Conservation (phyloP, 2,113 vertebrate species). For the Rallus limicola region DNA sequence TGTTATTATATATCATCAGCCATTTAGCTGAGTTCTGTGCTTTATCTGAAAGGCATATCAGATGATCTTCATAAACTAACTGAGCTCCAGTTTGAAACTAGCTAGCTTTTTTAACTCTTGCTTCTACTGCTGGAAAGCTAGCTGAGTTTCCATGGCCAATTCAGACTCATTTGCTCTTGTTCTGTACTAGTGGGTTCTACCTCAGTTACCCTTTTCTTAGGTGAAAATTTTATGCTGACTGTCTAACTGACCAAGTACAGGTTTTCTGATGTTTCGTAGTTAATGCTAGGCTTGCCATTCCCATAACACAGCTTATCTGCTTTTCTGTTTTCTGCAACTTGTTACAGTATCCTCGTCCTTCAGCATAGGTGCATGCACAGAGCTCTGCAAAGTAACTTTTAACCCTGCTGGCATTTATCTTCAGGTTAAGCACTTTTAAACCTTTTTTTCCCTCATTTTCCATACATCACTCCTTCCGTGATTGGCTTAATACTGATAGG, state of each 20-base stretch:
- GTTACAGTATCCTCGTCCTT: background rate
- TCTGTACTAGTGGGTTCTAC: background rate
- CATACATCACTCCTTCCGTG: background rate
- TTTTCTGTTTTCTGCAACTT: background rate
- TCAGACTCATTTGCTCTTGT: background rate
- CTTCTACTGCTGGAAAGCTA: background rate
- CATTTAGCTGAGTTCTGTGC: background rate
- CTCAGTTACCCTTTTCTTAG: background rate
- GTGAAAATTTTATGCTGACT: background rate
- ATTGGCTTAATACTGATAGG: background rate
- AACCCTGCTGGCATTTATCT: background rate
- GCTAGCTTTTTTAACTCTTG: slow-evolving; percentile 21
- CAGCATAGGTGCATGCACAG: background rate
- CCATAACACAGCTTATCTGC: background rate
- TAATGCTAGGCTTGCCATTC: background rate
- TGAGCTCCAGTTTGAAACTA: background rate
- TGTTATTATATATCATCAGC: slow-evolving; percentile 15
- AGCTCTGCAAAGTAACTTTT: background rate
- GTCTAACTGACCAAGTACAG: background rate
- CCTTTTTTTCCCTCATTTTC: background rate
- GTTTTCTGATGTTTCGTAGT: background rate
- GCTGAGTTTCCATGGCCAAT: background rate
- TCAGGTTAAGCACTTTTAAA: background rate
- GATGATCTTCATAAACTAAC: background rate
- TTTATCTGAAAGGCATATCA: slow-evolving; percentile 6